Evolutionary conservation across 1,140 invertebrate species (phyloP).

Genomic region (Macrosteles quadrilineatus): DNA sequence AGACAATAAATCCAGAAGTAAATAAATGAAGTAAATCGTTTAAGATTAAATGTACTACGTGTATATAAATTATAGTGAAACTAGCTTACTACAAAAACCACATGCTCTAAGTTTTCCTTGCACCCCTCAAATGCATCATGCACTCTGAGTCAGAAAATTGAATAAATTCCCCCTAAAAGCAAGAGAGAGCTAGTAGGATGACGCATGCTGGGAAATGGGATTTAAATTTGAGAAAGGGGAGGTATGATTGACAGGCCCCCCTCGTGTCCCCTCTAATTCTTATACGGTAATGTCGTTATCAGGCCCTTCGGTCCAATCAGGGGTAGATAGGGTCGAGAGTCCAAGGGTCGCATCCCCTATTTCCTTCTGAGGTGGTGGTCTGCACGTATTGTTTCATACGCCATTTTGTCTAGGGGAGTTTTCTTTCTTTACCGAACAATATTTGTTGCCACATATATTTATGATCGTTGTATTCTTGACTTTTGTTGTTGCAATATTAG

Average conservation of each 20-base stretch:
- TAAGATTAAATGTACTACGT: too few relatives aligned
- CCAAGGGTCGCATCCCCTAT: not conserved
- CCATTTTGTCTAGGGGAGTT: conserved; percentile 8
- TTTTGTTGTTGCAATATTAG: too few relatives aligned
- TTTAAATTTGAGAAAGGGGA: conserved; percentile 17
- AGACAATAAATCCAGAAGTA: too few relatives aligned
- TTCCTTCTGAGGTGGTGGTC: conserved; percentile 2
- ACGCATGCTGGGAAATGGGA: conserved; percentile 22
- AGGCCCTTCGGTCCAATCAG: not conserved
- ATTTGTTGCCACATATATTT: too few relatives aligned
- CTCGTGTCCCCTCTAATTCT: conserved; percentile 22
- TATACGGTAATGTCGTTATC: conserved; percentile 5
- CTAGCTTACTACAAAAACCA: too few relatives aligned
- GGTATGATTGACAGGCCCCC: conserved; percentile 12
- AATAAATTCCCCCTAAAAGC: conserved; percentile 21
- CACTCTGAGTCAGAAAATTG: not conserved
- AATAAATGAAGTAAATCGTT: too few relatives aligned
- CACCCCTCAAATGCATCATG: not conserved
- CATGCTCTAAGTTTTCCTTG: too few relatives aligned
- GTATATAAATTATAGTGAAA: too few relatives aligned
- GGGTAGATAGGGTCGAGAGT: not conserved
- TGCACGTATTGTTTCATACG: not conserved
- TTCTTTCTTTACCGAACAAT: too few relatives aligned
- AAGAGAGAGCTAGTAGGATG: not conserved
- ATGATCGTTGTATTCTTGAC: too few relatives aligned